A percentile compares a stretch with the other conserved stretches of the same genome.
Evolutionary conservation across 2,888 invertebrate species (phyloP).

Genomic region (Thymelicus lineola): DNA sequence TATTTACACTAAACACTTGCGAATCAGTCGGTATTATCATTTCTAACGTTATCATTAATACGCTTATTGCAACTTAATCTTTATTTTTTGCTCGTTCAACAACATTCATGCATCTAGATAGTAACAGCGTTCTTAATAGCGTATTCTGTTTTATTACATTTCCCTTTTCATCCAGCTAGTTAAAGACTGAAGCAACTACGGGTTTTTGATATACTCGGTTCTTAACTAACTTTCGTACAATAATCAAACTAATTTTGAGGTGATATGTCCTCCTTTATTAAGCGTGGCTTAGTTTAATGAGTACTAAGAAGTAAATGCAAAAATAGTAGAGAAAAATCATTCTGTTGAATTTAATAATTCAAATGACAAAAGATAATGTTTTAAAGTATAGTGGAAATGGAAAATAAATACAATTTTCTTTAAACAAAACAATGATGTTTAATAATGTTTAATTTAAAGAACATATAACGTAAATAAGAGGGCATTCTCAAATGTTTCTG

Average conservation of each 20-base stretch:
- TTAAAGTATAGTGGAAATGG: no score
- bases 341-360: no score
- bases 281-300: constrained; percentile 46
- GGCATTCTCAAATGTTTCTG: no score
- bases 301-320: constrained; percentile 31
- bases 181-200: constrained; percentile 59
- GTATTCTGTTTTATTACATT: constrained; percentile 15
- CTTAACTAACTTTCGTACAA: constrained; percentile 52
- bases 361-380: no score
- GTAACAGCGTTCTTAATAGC: constrained; percentile 43
- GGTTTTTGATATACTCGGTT: constrained; percentile 50
- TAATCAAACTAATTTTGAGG: constrained; percentile 49
- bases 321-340: background rate
- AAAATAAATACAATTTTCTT: no score
- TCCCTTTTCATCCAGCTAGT: constrained; percentile 42
- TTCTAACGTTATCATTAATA: constrained; percentile 53
- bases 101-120: constrained; percentile 39
- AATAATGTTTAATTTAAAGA: no score
- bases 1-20: constrained; percentile 83
- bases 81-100: constrained; percentile 45
- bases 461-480: no score
- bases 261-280: constrained; percentile 58
- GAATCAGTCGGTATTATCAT: constrained; percentile 73
- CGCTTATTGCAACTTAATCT: constrained; percentile 57
- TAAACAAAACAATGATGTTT: no score